A percentile compares a stretch with the other conserved stretches of the same genome.
These are phyloP conservation scores for Papilio polytes DNA, from an alignment of 1,140 invertebrate species.

Conservation along the genomic window DNA sequence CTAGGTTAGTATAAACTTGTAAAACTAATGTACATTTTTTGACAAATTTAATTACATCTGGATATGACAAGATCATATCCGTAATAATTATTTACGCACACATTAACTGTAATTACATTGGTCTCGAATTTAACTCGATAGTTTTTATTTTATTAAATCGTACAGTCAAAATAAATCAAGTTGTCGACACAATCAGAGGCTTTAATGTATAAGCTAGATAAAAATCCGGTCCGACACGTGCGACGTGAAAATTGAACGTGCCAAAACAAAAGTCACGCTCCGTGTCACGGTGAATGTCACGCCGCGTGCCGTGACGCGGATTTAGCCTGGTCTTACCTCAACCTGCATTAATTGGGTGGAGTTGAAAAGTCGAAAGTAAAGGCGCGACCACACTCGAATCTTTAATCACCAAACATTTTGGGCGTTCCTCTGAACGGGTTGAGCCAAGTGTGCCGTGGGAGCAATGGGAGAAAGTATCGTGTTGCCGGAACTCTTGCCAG, in stretches of 20 bases:
- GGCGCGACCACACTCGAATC: slow-evolving; percentile 54
- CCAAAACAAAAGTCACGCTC: slow-evolving; percentile 29
- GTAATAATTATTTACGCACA: background rate
- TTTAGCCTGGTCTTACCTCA: slow-evolving; percentile 1
- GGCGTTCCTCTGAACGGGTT: slow-evolving; percentile 72
- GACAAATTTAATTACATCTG: background rate
- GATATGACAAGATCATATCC: background rate
- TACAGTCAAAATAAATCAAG: slow-evolving; percentile 16
- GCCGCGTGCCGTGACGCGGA: background rate
- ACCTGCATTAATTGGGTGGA: slow-evolving; percentile 65
- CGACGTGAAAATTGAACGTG: slow-evolving; percentile 18
- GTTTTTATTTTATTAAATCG: background rate
- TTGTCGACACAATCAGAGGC: slow-evolving; percentile 8
- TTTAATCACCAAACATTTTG: slow-evolving; percentile 78
- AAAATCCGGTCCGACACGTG: background rate
- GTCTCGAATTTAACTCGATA: background rate
- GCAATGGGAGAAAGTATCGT: slow-evolving; percentile 71
- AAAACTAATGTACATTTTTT: background rate
- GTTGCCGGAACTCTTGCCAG: slow-evolving; percentile 63
- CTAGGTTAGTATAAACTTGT: background rate
- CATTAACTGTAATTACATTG: background rate
- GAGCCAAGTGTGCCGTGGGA: slow-evolving; percentile 70
- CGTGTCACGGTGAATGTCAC: background rate
- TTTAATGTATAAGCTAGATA: background rate
- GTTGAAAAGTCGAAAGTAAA: slow-evolving; percentile 70